Evolutionary conservation across 2,888 invertebrate species (phyloP).

Genomic region (Unio pictorum): DNA sequence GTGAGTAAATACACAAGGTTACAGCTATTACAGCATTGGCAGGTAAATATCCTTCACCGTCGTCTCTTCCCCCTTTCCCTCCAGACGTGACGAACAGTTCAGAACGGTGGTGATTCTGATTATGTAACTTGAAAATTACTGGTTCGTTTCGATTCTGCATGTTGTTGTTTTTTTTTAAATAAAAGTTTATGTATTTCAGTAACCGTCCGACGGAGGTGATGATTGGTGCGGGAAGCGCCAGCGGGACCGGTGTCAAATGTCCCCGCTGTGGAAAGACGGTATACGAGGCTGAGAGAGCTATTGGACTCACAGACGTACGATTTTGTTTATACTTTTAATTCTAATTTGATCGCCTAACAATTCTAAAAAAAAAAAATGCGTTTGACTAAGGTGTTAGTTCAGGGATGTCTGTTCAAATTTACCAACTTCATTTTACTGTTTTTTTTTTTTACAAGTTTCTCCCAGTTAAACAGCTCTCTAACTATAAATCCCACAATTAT

Average conservation of each 20-base stretch:
- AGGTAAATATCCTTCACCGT: no score
- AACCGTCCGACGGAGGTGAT: constrained; percentile 42
- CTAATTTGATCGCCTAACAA: not conserved
- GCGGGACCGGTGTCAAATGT: constrained; percentile 70
- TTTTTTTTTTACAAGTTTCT: no score
- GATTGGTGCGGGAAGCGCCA: constrained; percentile 30
- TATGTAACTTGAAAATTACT: not conserved
- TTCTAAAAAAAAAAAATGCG: not conserved
- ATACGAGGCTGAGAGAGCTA: constrained; percentile 95
- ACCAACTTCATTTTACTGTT: no score
- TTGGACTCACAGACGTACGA: constrained; percentile 55
- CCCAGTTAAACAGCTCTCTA: no score
- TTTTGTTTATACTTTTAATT: not conserved
- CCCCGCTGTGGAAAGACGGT: constrained; percentile 85
- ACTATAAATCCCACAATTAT: no score
- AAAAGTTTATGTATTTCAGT: constrained; percentile 27
- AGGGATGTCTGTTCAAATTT: no score
- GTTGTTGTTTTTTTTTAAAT: not conserved
- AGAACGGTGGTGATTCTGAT: no score
- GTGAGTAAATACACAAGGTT: no score
- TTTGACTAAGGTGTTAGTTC: not conserved
- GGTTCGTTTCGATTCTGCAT: not conserved
- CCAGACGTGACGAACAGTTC: no score
- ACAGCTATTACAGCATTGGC: no score
- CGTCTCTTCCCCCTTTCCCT: no score